A percentile compares a stretch with the other conserved stretches of the same genome.
These are phyloP conservation scores for Charina bottae DNA, from an alignment of 2,113 vertebrate species.

Conservation along the genomic window DNA sequence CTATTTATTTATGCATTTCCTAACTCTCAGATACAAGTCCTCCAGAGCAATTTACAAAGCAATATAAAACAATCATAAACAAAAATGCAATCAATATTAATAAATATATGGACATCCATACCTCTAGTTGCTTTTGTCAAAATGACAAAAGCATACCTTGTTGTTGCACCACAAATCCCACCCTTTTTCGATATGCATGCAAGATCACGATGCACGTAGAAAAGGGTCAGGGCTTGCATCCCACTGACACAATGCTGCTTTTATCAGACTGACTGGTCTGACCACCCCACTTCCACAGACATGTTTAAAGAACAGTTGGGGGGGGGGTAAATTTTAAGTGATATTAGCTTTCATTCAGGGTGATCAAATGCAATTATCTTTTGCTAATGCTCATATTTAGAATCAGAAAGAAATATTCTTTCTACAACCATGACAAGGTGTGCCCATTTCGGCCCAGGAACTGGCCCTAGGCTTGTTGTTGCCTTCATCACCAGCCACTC, in stretches of 20 bases:
- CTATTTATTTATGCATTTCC: neutral
- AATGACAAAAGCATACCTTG: neutral
- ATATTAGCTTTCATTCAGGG: neutral
- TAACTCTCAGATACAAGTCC: neutral
- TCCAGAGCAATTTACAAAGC: neutral
- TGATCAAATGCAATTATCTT: neutral
- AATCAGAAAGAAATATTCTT: neutral
- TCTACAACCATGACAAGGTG: neutral
- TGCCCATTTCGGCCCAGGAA: neutral
- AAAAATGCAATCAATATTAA: neutral
- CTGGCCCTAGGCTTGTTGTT: neutral
- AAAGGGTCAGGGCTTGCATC: neutral
- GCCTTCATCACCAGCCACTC: neutral
- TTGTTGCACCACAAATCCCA: neutral
- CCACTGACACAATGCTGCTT: neutral
- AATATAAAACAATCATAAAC: neutral
- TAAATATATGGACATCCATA: neutral
- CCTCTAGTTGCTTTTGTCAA: neutral
- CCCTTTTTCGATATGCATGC: neutral
- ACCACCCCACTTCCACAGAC: neutral
- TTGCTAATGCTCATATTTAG: neutral
- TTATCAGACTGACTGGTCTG: neutral
- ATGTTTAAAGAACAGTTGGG: neutral
- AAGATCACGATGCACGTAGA: neutral
- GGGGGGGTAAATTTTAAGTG: neutral